Percentiles rank a stretch among this genome's conserved stretches.
Evolutionary conservation across 1,140 invertebrate genomes (phyloP).

Genomic region (Formica selysi): DNA sequence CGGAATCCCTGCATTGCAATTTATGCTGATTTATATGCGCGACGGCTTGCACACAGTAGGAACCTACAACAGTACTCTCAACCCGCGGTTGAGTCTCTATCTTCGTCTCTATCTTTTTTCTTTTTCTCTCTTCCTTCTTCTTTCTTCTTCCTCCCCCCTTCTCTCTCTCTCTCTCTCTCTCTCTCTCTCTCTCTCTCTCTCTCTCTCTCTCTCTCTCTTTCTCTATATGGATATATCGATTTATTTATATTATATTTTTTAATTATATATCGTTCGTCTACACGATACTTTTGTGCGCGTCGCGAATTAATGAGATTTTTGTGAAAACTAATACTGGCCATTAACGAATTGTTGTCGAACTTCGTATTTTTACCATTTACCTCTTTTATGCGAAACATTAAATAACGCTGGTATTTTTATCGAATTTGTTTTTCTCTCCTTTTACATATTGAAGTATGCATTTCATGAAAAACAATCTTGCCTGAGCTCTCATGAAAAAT

Average conservation of each 20-base stretch:
- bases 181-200: background rate
- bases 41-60: slow-evolving; percentile 66
- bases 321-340: background rate
- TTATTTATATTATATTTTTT: slow-evolving; percentile 43
- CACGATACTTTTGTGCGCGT: background rate
- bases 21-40: slow-evolving; percentile 85
- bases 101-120: background rate
- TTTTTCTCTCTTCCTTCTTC: background rate
- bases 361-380: slow-evolving; percentile 5
- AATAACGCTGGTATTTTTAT: slow-evolving; percentile 41
- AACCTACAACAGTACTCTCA: slow-evolving; percentile 43
- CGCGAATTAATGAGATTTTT: slow-evolving; percentile 22
- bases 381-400: background rate
- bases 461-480: slow-evolving; percentile 33
- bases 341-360: slow-evolving; percentile 22
- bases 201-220: background rate
- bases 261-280: background rate
- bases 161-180: background rate
- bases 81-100: background rate
- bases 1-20: slow-evolving; percentile 82
- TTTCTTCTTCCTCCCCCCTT: too few relatives aligned
- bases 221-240: background rate
- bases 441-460: background rate
- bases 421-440: slow-evolving; percentile 3
- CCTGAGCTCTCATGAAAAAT: background rate